phyloP scores from a whole-genome alignment of 2,113 vertebrate genomes.

The Vanacampus margaritifer region DNA sequence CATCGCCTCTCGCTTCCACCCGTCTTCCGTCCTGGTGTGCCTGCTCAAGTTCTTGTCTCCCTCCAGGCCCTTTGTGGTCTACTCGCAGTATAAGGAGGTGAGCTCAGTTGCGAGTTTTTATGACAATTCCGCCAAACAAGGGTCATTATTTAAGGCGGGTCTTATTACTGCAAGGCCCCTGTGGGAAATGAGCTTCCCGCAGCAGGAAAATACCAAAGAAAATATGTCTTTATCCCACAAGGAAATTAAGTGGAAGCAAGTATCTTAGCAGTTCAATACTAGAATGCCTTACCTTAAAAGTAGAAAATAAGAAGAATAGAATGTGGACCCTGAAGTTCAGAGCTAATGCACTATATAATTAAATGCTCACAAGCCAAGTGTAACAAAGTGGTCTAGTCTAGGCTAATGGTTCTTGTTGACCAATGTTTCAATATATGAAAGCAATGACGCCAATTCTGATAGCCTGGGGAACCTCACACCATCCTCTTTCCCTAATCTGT shows the following conservation, averaged over 20 bases:
- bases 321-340: neutral
- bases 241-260: neutral
- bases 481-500: neutral
- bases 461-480: neutral
- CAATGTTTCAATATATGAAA: neutral
- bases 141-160: conserved; percentile 8
- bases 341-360: neutral
- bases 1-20: conserved; percentile 88
- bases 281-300: neutral
- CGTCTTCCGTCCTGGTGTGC: conserved; percentile 79
- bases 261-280: neutral
- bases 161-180: neutral
- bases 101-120: conserved; percentile 22
- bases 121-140: neutral
- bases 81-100: conserved; percentile 97
- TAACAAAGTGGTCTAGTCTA: neutral
- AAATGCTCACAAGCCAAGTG: neutral
- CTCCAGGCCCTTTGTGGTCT: conserved; percentile 91
- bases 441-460: neutral
- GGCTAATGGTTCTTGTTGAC: neutral
- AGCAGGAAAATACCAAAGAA: neutral
- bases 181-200: neutral
- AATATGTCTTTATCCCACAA: neutral
- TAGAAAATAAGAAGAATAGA: neutral
- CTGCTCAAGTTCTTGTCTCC: conserved; percentile 88